Base-by-base conservation (phyloP, 1,140 invertebrate species). In the Cotesia chilonis region DNA sequence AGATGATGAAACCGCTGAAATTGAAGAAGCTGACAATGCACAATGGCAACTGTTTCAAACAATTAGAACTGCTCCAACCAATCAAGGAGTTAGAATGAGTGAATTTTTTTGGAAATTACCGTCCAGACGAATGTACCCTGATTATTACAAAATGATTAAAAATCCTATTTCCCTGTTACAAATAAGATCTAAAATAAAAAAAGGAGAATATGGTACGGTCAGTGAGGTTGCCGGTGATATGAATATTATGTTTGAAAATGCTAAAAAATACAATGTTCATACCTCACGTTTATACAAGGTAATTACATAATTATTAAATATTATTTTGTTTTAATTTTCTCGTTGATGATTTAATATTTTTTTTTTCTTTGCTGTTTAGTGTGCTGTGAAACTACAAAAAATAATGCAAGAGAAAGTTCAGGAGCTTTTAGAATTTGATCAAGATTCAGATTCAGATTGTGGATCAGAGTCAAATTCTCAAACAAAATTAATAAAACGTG, bases 181-280 rank as follows among this genome's bases (percentile, higher is more conserved):
- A 87, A 98, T 99, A 71, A 91, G 94, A 74, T 93, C 94, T 64
- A 98, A 97, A 88, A 91, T 98, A 28, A 93, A 95, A 85, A 92
- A 91, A 81, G 93, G 94, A 20, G 91, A 92, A 75, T 99, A 99
- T 85, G 92, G 91, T 3, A 95, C 93, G 12, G 87, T 98, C 3
- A 94, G 92, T 73, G 95, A 98, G 85, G 91, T 99, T 68, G 94
- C 95, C n/a, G 92, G 92, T 1, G 98, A 99, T 83, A 91, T 99
- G 88, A 97, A 97, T 83, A 91, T 98, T n/a, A 97, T 99, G 93
- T 98, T 99, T 89, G 95, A 98, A 83, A 99, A 99, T 89, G 97
- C 97, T 5, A 97, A 96, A 83, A 92, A 93, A 77, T 99, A 98
- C 84, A 99, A 99, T 83, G 87, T 94, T 65, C 92, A 94, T 54